Conservation (phyloP, 2,888 invertebrate species). For the Drymonia ruficornis region DNA sequence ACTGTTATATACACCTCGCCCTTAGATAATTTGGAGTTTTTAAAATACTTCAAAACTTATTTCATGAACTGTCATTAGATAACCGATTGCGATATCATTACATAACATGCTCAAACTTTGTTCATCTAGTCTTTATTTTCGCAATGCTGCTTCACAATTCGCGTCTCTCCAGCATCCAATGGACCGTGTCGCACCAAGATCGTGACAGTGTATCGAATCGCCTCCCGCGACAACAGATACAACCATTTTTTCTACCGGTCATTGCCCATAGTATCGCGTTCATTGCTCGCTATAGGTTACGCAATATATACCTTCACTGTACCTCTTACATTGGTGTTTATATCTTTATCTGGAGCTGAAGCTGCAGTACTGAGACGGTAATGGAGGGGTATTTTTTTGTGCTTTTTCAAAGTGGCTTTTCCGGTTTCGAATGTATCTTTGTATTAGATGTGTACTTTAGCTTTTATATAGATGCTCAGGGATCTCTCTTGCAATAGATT, state of each 20-base stretch:
- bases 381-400: slow-evolving; percentile 29
- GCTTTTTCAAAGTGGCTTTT: slow-evolving; percentile 37
- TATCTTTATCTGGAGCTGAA: slow-evolving; percentile 1
- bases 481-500: background rate
- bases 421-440: slow-evolving; percentile 45
- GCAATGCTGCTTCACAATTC: slow-evolving; percentile 1
- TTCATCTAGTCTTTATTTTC: background rate
- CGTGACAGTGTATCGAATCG: slow-evolving; percentile 45
- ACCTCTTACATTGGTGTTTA: slow-evolving; percentile 33
- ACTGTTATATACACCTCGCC: too few species aligned
- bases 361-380: slow-evolving; percentile 9
- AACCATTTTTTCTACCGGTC: slow-evolving; percentile 53
- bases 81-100: background rate
- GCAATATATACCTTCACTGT: slow-evolving; percentile 38
- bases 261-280: slow-evolving; percentile 47
- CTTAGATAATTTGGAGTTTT: too few species aligned
- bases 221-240: slow-evolving; percentile 35
- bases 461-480: slow-evolving; percentile 9
- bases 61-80: too few species aligned
- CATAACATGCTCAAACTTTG: background rate
- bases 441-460: slow-evolving; percentile 16
- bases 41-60: too few species aligned
- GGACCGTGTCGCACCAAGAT: slow-evolving; percentile 33
- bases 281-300: slow-evolving; percentile 44
- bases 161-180: slow-evolving; percentile 22